Percentiles rank a stretch among this genome's conserved stretches.
Evolutionary conservation across 2,113 vertebrate species (phyloP).

Genomic region (Alosa alosa): DNA sequence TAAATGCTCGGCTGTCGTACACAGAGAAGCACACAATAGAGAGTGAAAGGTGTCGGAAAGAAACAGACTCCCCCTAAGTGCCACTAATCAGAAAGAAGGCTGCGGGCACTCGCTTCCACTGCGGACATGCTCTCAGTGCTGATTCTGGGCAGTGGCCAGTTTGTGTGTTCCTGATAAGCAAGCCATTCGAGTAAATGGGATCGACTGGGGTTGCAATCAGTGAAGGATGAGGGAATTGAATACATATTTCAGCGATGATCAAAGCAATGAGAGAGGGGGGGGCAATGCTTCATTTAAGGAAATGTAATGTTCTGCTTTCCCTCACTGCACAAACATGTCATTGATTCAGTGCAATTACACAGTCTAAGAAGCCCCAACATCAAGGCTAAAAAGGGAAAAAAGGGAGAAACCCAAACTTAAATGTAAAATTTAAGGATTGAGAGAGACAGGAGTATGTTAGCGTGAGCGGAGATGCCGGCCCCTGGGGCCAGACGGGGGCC

Average conservation of each 20-base stretch:
- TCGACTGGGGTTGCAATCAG: background rate
- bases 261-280: background rate
- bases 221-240: background rate
- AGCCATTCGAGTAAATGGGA: background rate
- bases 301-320: background rate
- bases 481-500: background rate
- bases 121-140: background rate
- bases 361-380: background rate
- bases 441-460: background rate
- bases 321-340: background rate
- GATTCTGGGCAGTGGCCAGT: background rate
- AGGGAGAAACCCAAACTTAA: background rate
- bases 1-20: constrained; percentile 21
- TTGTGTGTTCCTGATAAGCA: background rate
- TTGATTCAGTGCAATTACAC: background rate
- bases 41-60: constrained; percentile 5
- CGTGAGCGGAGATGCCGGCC: background rate
- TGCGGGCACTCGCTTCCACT: background rate
- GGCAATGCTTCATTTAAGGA: background rate
- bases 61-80: background rate
- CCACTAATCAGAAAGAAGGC: constrained; percentile 22
- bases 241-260: background rate
- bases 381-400: background rate
- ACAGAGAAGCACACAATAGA: constrained; percentile 22
- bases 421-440: background rate